These are phyloP conservation scores for Heloderma charlesbogerti DNA, from an alignment of 2,113 vertebrate genomes.

Conservation along the genomic window DNA sequence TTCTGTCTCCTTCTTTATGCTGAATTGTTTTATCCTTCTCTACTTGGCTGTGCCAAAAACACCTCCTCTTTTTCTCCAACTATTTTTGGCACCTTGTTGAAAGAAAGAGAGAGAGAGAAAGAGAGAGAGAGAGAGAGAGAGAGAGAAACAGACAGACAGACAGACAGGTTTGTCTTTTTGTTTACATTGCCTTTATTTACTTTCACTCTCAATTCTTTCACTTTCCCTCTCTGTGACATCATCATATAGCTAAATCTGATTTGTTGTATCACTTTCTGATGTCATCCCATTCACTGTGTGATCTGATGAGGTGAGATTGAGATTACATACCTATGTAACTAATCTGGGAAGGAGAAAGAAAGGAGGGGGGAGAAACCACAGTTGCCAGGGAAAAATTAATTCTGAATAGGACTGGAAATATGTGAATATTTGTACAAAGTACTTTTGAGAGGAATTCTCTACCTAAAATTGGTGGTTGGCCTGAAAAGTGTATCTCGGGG, in stretches of 20 bases:
- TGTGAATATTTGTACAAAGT: not conserved
- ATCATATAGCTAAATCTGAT: not conserved
- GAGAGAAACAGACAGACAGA: too few relatives aligned
- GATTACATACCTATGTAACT: too few relatives aligned
- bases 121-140: too few relatives aligned
- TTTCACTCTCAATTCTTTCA: not conserved
- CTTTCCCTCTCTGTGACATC: not conserved
- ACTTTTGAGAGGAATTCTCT: not conserved
- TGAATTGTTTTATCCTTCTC: too few relatives aligned
- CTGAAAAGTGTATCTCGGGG: not conserved
- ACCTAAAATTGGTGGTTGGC: not conserved
- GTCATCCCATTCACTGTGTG: not conserved
- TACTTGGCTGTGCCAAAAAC: not conserved
- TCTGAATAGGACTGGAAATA: not conserved
- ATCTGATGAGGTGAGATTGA: too few relatives aligned
- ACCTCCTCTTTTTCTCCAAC: not conserved
- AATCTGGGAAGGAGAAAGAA: not conserved
- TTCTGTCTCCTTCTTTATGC: too few relatives aligned
- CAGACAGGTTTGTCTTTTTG: not conserved
- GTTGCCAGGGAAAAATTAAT: not conserved
- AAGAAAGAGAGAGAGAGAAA: too few relatives aligned
- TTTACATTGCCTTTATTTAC: not conserved
- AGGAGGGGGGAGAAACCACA: not conserved
- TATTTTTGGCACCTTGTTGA: too few relatives aligned
- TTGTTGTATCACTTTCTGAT: not conserved